phyloP scores from a whole-genome alignment of 2,888 invertebrate genomes.

The Chrysolina americana region DNA sequence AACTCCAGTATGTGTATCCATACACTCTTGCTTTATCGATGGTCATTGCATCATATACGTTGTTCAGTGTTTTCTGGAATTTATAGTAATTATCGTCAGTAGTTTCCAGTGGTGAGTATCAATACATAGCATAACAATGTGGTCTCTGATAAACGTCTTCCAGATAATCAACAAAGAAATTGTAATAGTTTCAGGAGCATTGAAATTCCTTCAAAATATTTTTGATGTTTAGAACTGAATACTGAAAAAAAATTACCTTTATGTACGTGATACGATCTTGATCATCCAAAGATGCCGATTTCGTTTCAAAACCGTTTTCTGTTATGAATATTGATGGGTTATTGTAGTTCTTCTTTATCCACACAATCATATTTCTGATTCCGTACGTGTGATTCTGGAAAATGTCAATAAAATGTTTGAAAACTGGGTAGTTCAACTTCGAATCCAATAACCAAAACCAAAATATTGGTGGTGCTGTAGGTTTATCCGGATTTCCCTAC shows the following conservation, averaged over 20 bases:
- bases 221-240: too few relatives aligned
- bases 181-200: too few relatives aligned
- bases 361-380: not conserved
- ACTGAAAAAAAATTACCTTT: not conserved
- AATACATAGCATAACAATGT: too few relatives aligned
- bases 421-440: not conserved
- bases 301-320: not conserved
- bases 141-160: too few relatives aligned
- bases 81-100: not conserved
- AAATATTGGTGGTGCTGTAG: too few relatives aligned
- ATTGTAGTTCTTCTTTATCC: constrained; percentile 10
- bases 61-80: not conserved
- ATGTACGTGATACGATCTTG: constrained; percentile 9
- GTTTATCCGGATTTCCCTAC: too few relatives aligned
- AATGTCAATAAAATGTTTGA: not conserved
- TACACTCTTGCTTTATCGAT: not conserved
- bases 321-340: constrained; percentile 23
- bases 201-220: too few relatives aligned
- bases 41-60: not conserved
- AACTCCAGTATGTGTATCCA: not conserved
- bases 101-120: too few relatives aligned
- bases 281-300: not conserved
- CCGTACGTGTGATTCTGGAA: not conserved
- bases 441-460: too few relatives aligned
- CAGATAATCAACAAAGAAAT: too few relatives aligned